Percentiles rank a stretch among this genome's conserved stretches.
phyloP scores from a whole-genome alignment of 2,888 invertebrate genomes.

The Cephus sareptanus region DNA sequence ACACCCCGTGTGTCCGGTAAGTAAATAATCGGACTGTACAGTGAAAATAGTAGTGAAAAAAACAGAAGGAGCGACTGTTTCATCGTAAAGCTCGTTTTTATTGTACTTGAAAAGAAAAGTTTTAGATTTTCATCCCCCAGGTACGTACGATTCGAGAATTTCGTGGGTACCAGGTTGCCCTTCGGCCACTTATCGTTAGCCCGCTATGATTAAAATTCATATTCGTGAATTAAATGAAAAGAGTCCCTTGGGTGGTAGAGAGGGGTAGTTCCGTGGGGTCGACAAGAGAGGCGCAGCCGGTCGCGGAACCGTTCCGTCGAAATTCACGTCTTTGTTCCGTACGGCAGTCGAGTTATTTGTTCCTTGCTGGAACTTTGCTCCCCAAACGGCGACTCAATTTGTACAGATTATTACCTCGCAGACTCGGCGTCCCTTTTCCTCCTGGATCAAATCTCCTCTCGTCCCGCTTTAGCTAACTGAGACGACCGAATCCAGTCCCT shows the following conservation, averaged over 20 bases:
- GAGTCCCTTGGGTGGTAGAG: constrained; percentile 3
- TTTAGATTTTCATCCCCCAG: not conserved
- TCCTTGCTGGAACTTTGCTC: constrained; percentile 8
- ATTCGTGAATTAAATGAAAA: constrained; percentile 20
- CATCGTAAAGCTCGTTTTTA: not conserved
- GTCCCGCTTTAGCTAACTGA: not conserved
- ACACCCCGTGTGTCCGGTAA: not conserved
- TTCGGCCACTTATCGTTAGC: not conserved
- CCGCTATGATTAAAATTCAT: constrained; percentile 19
- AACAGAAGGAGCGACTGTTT: not conserved
- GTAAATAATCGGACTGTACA: not conserved
- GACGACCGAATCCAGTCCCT: not conserved
- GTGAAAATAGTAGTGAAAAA: not conserved
- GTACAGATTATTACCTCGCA: constrained; percentile 22
- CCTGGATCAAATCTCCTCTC: not conserved
- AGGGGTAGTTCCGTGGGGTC: not conserved
- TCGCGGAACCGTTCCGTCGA: constrained; percentile 4
- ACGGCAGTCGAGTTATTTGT: constrained; percentile 18
- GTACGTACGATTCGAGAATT: not conserved
- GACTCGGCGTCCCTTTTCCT: constrained; percentile 2
- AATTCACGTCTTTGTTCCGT: constrained; percentile 15
- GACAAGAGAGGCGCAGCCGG: not conserved
- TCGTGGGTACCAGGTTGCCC: not conserved
- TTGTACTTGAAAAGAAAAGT: not conserved
- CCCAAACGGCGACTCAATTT: constrained; percentile 20